Conservation (phyloP, 2,113 vertebrate species). For the Rhea pennata region DNA sequence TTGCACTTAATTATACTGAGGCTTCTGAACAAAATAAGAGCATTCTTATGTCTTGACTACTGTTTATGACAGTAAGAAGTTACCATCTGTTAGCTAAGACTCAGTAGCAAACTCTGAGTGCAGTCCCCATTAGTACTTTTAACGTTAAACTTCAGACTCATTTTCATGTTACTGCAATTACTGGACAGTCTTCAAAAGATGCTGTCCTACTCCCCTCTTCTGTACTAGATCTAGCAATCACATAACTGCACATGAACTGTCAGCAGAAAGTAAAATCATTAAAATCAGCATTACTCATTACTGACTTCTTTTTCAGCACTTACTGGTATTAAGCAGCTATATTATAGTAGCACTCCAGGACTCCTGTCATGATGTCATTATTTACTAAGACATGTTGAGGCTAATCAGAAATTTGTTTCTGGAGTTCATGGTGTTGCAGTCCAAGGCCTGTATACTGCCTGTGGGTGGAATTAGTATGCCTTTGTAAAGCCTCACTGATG, state of each 20-base stretch:
- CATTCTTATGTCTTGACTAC: not conserved
- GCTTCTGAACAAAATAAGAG: not conserved
- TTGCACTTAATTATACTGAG: not conserved
- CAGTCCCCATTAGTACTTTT: not conserved
- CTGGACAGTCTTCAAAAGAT: not conserved
- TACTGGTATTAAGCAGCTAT: not conserved
- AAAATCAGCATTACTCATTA: not conserved
- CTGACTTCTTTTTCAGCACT: not conserved
- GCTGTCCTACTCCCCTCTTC: not conserved
- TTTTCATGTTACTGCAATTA: not conserved
- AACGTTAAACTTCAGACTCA: not conserved
- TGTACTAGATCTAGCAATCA: not conserved
- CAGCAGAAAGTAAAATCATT: not conserved
- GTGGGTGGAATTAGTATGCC: not conserved
- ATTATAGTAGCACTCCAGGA: not conserved
- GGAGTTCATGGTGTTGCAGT: rapidly evolving
- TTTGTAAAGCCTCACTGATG: not conserved
- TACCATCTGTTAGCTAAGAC: not conserved
- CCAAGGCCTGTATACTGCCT: not conserved
- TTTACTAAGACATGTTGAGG: not conserved
- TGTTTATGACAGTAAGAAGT: not conserved
- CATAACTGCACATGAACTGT: not conserved
- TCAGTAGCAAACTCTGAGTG: rapidly evolving
- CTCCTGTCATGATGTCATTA: not conserved
- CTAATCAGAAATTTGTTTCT: not conserved